These are phyloP conservation scores for Drosophila azteca DNA, from an alignment of 1,140 invertebrate genomes.

Conservation along the genomic window DNA sequence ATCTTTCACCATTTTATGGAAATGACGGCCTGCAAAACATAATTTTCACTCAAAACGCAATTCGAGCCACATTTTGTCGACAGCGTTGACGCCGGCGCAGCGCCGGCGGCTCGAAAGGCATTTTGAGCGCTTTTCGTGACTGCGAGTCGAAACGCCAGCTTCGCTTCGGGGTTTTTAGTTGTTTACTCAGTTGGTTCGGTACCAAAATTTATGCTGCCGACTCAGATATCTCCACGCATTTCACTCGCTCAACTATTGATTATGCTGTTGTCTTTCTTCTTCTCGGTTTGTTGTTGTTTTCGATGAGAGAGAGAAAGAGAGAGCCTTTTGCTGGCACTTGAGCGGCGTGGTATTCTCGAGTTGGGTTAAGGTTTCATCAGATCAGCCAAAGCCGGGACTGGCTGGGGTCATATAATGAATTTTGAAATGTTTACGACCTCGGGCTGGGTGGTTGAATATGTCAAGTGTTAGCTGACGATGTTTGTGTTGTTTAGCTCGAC, in stretches of 20 bases:
- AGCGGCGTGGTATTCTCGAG: no score
- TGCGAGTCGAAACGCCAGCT: constrained; percentile 16
- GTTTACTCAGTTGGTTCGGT: constrained; percentile 62
- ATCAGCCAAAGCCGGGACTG: constrained; percentile 14
- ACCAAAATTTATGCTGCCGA: constrained; percentile 60
- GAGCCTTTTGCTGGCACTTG: no score
- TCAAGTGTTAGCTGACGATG: constrained; percentile 53
- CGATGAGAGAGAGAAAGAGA: constrained; percentile 56
- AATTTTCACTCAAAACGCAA: constrained; percentile 75
- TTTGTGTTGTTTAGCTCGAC: constrained; percentile 32
- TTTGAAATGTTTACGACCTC: constrained; percentile 18
- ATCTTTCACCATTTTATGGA: constrained; percentile 82
- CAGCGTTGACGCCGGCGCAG: constrained; percentile 17
- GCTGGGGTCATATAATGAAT: constrained; percentile 58
- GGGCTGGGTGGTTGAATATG: constrained; percentile 21
- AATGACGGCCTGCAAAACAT: constrained; percentile 66
- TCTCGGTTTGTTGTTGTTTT: constrained; percentile 45
- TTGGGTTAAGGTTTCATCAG: no score
- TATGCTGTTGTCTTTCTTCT: constrained; percentile 46
- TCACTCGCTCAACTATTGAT: constrained; percentile 58
- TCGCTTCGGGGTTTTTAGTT: constrained; percentile 38
- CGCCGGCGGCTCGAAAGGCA: constrained; percentile 60
- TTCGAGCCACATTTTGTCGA: constrained; percentile 50
- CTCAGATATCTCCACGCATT: constrained; percentile 47
- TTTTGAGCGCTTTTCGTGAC: constrained; percentile 59